Evolutionary conservation across 2,888 invertebrate species (phyloP).

Genomic region (Bugula neritina): DNA sequence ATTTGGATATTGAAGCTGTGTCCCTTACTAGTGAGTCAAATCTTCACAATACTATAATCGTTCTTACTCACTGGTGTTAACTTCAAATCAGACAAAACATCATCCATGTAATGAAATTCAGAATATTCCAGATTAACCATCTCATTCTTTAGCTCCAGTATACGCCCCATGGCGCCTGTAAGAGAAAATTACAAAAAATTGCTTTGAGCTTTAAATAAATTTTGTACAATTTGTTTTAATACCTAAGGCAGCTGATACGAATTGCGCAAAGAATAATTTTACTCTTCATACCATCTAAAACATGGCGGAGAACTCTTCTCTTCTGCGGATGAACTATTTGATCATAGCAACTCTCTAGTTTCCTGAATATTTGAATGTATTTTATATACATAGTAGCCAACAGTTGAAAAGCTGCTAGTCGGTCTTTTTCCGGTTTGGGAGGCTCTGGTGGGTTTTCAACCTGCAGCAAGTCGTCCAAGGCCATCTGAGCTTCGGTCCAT

Average conservation of each 20-base stretch:
- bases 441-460: conserved; percentile 51
- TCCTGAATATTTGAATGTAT: conserved; percentile 71
- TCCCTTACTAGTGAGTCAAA: too few species aligned
- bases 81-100: conserved; percentile 67
- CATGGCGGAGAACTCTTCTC: conserved; percentile 65
- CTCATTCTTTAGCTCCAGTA: conserved; percentile 79
- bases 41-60: too few species aligned
- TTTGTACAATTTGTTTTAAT: too few species aligned
- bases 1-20: too few species aligned
- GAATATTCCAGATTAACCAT: conserved; percentile 77
- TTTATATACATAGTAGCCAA: conserved; percentile 64
- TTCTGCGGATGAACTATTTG: conserved; percentile 91
- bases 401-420: conserved; percentile 50
- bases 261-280: too few species aligned
- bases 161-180: conserved; percentile 65
- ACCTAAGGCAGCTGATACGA: too few species aligned
- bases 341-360: conserved; percentile 75
- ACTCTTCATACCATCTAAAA: conserved; percentile 44
- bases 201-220: too few species aligned
- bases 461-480: conserved; percentile 48
- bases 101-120: conserved; percentile 81
- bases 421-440: conserved; percentile 53
- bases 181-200: not conserved
- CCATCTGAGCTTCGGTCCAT: conserved; percentile 52
- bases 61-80: conserved; percentile 65